Evolutionary conservation across 2,888 invertebrate species (phyloP).

Genomic region (Drosophila mayaguana): DNA sequence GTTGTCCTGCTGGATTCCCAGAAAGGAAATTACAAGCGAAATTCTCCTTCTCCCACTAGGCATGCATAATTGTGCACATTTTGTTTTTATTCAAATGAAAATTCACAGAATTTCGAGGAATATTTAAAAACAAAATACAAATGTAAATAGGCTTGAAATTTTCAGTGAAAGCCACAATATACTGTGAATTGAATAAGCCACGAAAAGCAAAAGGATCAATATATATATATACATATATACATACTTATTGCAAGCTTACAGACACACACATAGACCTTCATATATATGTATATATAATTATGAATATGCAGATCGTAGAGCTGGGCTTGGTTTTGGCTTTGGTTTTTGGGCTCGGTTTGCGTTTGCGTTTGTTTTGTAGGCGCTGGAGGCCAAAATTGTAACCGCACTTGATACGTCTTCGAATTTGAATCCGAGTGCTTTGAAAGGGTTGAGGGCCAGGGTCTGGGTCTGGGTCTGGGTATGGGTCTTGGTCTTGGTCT

Average conservation of each 20-base stretch:
- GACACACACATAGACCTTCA: not conserved
- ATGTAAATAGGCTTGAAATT: not conserved
- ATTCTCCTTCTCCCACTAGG: not conserved
- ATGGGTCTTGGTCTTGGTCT: slow-evolving; percentile 8
- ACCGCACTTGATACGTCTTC: slow-evolving; percentile 59
- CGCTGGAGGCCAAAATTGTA: slow-evolving; percentile 57
- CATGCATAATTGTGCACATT: not conserved
- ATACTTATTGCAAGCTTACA: slow-evolving; percentile 1
- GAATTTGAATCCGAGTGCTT: slow-evolving; percentile 27
- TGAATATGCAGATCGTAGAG: slow-evolving; percentile 23
- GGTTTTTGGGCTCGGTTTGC: slow-evolving; percentile 19
- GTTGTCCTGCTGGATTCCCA: not conserved
- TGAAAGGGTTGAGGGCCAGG: slow-evolving; percentile 13
- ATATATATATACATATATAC: not conserved
- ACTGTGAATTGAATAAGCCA: not conserved
- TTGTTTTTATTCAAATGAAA: not conserved
- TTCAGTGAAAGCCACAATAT: not conserved
- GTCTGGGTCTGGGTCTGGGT: not conserved
- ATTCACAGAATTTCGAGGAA: not conserved
- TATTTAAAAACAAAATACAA: not conserved
- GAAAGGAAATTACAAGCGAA: not conserved
- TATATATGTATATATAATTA: slow-evolving; percentile 1
- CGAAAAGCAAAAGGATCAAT: not conserved
- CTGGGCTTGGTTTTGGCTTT: slow-evolving; percentile 12
- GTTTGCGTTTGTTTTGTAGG: slow-evolving; percentile 29